These are phyloP conservation scores for Karalla daura DNA, from an alignment of 2,797 vertebrate genomes.

Conservation along the genomic window DNA sequence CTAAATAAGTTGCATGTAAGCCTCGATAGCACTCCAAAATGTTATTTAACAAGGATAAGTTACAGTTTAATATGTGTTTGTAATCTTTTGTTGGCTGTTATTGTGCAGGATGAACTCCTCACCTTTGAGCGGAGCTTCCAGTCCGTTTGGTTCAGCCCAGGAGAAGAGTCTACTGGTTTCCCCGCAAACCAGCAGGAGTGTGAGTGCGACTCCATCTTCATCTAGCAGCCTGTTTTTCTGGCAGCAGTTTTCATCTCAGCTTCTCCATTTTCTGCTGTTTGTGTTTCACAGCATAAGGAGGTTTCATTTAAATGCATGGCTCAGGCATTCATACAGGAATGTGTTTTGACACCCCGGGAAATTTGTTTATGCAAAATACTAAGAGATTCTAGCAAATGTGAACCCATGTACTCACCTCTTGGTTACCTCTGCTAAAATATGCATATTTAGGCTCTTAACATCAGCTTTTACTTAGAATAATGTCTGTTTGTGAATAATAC, in stretches of 20 bases:
- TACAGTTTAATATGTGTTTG: too few species aligned
- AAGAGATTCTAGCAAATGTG: neutral
- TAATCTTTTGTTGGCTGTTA: neutral
- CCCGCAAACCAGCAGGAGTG: constrained; percentile 73
- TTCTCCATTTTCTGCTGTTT: neutral
- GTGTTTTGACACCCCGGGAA: neutral
- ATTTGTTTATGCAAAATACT: neutral
- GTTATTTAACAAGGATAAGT: too few species aligned
- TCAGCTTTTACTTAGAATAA: too few species aligned
- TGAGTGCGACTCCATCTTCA: constrained; percentile 46
- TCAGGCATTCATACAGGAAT: neutral
- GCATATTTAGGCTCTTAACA: too few species aligned
- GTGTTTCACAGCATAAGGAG: neutral
- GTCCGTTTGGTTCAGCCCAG: constrained; percentile 81
- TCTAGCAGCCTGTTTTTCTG: too few species aligned
- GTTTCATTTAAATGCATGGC: neutral
- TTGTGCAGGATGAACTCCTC: constrained; percentile 85
- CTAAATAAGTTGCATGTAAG: too few species aligned
- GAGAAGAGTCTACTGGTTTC: constrained; percentile 84
- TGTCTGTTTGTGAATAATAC: too few species aligned
- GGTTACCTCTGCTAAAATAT: too few species aligned
- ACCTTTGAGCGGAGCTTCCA: constrained; percentile 90
- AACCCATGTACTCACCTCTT: too few species aligned
- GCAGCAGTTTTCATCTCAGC: neutral
- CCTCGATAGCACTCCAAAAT: too few species aligned